phyloP scores from a whole-genome alignment of 2,113 vertebrate genomes.

The Paradoxurus hermaphroditus region DNA sequence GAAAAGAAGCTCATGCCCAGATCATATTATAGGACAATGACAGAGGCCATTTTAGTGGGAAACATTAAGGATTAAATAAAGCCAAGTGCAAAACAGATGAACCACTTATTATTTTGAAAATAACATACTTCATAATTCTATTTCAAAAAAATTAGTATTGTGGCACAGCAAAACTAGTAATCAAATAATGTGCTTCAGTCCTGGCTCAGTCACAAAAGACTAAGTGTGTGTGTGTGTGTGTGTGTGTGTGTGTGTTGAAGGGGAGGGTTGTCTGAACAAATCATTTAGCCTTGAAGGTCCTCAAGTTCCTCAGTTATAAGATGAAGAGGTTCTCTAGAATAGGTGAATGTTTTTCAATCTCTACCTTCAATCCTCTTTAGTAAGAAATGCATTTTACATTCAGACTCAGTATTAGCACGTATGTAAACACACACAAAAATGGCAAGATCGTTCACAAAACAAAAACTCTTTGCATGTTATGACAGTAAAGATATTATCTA shows the following conservation, averaged over 20 bases:
- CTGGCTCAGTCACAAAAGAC: background rate
- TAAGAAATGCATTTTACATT: background rate
- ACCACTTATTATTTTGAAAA: background rate
- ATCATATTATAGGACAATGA: background rate
- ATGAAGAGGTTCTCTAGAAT: background rate
- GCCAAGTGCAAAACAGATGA: background rate
- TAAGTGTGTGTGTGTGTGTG: background rate
- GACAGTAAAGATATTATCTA: background rate
- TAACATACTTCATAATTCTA: background rate
- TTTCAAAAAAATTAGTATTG: background rate
- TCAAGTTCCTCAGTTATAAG: background rate
- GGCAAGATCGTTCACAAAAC: background rate
- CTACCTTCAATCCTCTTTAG: background rate
- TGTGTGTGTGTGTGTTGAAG: too few species aligned
- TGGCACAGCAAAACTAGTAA: background rate
- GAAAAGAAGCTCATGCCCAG: background rate
- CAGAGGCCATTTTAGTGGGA: background rate
- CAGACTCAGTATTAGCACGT: background rate
- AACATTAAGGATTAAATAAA: constrained; percentile 45
- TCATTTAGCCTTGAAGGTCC: background rate
- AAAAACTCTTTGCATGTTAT: background rate
- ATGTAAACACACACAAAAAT: background rate
- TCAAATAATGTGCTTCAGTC: background rate
- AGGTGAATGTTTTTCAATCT: background rate
- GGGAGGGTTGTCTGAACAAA: background rate